These are phyloP conservation scores for Theretra japonica DNA, from an alignment of 2,888 invertebrate species.

Conservation along the genomic window DNA sequence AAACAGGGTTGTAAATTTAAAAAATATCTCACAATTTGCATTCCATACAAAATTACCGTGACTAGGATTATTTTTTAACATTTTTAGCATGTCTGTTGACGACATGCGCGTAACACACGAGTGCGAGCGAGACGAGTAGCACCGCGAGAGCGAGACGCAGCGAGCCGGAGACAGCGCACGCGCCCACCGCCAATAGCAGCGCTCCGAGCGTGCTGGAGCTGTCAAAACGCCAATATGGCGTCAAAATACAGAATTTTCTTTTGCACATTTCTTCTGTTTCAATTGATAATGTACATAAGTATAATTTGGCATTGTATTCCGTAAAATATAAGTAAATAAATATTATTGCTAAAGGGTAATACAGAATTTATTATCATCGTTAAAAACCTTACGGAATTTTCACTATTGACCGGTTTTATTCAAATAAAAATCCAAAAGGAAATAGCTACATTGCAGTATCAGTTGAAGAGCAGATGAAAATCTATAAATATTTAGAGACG, in stretches of 20 bases:
- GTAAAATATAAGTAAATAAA: too few relatives aligned
- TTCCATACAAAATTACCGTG: constrained; percentile 7
- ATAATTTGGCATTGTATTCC: too few relatives aligned
- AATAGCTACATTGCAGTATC: too few relatives aligned
- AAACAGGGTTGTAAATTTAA: not conserved
- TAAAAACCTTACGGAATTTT: too few relatives aligned
- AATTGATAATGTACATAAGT: too few relatives aligned
- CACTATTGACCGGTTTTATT: too few relatives aligned
- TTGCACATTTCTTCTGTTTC: too few relatives aligned
- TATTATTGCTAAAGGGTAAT: too few relatives aligned
- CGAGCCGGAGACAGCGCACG: constrained; percentile 69
- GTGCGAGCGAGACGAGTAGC: constrained; percentile 67
- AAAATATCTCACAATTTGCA: not conserved
- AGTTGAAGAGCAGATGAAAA: too few relatives aligned
- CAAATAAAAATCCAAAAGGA: too few relatives aligned
- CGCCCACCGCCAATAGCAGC: constrained; percentile 62
- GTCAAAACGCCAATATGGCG: constrained; percentile 38
- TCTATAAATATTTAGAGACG: too few relatives aligned
- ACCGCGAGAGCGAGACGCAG: constrained; percentile 72
- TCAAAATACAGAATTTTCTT: constrained; percentile 26
- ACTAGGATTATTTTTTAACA: constrained; percentile 21
- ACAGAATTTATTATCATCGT: too few relatives aligned
- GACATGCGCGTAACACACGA: constrained; percentile 42
- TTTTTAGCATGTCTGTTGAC: constrained; percentile 33
- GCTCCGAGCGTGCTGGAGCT: constrained; percentile 65